phyloP scores from a whole-genome alignment of 2,797 vertebrate species.

The Sebastes steindachneri region DNA sequence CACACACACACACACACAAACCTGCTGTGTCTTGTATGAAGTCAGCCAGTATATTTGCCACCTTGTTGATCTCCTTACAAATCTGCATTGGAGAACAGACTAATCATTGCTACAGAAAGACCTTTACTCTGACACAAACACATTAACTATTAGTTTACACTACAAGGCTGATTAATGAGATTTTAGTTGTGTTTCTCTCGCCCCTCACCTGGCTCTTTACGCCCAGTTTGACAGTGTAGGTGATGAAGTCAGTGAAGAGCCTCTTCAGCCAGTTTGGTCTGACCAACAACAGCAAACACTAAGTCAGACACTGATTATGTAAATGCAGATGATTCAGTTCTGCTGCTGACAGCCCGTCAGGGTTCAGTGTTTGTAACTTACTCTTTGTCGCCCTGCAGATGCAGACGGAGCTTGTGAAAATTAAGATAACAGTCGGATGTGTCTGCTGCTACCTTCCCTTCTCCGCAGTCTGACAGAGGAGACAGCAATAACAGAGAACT shows the following conservation, averaged over 20 bases:
- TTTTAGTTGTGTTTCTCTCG: background rate
- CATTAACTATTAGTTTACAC: background rate
- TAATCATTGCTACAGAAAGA: background rate
- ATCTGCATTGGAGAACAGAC: constrained; percentile 78
- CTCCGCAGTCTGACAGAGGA: constrained; percentile 80
- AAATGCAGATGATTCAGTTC: background rate
- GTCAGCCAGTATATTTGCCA: constrained; percentile 85
- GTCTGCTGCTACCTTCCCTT: constrained; percentile 81
- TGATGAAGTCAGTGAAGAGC: constrained; percentile 89
- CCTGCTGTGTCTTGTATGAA: constrained; percentile 88
- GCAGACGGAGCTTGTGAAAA: constrained; percentile 86
- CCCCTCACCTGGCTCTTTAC: constrained; percentile 89
- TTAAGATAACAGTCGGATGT: constrained; percentile 85
- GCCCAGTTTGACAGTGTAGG: constrained; percentile 88
- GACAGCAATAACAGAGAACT: background rate
- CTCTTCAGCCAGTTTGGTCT: constrained; percentile 90
- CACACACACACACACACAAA: constrained; percentile 45
- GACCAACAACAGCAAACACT: constrained; percentile 7
- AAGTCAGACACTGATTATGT: background rate
- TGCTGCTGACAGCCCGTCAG: background rate
- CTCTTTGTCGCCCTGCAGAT: constrained; percentile 88
- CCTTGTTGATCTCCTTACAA: constrained; percentile 89
- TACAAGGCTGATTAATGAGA: no score
- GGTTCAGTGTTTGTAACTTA: constrained; percentile 47
- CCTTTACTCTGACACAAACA: background rate